Conservation (phyloP, 2,113 vertebrate species). For the Hydrochoerus hydrochaeris region DNA sequence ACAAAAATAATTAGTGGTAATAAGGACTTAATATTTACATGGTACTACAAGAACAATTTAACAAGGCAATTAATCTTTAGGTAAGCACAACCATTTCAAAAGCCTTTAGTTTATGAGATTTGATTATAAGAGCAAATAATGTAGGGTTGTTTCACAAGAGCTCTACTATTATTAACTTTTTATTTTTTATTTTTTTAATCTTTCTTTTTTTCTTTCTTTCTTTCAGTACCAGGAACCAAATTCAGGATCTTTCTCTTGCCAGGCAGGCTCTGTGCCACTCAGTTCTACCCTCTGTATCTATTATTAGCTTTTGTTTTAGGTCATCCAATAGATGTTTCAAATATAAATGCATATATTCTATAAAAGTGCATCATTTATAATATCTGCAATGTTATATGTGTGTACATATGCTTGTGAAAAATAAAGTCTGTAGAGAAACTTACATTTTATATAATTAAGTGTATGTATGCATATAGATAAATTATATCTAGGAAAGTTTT, state of each 20-base stretch:
- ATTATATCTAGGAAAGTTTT: constrained; percentile 15
- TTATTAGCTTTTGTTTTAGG: constrained; percentile 65
- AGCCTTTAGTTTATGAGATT: constrained; percentile 60
- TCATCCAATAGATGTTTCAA: constrained; percentile 56
- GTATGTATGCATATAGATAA: background rate
- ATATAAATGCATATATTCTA: background rate
- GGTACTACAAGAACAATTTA: constrained; percentile 51
- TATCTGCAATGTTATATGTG: background rate
- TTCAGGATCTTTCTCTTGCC: no score
- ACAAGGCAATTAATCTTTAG: constrained; percentile 63
- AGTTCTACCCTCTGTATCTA: background rate
- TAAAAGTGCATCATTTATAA: background rate
- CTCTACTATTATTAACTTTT: constrained; percentile 64
- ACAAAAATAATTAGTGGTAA: constrained; percentile 21
- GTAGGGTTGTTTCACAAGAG: constrained; percentile 60
- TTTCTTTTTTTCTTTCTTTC: no score
- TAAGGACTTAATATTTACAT: constrained; percentile 50
- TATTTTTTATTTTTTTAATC: background rate
- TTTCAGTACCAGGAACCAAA: no score
- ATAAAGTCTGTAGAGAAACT: background rate
- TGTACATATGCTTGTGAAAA: background rate
- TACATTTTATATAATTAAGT: background rate
- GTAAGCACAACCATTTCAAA: constrained; percentile 66
- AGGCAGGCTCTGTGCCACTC: no score
- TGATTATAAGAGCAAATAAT: constrained; percentile 73